phyloP scores from a whole-genome alignment of 2,113 vertebrate species.

The Aptenodytes forsteri region DNA sequence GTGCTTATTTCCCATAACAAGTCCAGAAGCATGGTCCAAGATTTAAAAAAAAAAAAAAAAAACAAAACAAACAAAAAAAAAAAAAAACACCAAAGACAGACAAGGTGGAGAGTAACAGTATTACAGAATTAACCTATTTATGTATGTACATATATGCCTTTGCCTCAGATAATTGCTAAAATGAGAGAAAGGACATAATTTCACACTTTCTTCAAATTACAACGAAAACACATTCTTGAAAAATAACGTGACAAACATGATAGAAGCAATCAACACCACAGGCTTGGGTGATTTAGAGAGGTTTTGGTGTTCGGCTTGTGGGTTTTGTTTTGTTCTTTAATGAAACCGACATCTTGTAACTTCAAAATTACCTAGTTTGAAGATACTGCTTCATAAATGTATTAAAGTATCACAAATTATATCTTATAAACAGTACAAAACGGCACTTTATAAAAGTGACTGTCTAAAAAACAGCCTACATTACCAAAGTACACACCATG shows the following conservation, averaged over 20 bases:
- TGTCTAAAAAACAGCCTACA: neutral
- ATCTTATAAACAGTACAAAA: neutral
- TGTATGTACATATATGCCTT: neutral
- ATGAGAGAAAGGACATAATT: neutral
- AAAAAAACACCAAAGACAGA: neutral
- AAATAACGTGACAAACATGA: neutral
- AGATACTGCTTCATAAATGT: neutral
- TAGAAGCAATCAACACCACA: slow-evolving; percentile 23
- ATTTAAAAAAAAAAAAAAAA: neutral
- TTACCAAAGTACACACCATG: neutral
- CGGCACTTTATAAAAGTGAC: neutral
- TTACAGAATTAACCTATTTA: neutral
- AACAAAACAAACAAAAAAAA: too few relatives aligned
- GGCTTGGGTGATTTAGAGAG: neutral
- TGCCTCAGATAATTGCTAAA: neutral
- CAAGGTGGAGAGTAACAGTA: neutral
- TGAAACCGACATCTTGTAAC: neutral
- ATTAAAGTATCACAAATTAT: neutral
- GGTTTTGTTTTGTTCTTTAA: neutral
- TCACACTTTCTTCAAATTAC: slow-evolving; percentile 2
- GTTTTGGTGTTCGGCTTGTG: neutral
- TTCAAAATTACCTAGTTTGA: neutral
- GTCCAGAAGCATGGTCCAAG: neutral
- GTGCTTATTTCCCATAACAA: neutral
- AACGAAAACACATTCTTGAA: neutral